Evolutionary conservation across 2,797 vertebrate species (phyloP).

Genomic region (Hyperoplus immaculatus): DNA sequence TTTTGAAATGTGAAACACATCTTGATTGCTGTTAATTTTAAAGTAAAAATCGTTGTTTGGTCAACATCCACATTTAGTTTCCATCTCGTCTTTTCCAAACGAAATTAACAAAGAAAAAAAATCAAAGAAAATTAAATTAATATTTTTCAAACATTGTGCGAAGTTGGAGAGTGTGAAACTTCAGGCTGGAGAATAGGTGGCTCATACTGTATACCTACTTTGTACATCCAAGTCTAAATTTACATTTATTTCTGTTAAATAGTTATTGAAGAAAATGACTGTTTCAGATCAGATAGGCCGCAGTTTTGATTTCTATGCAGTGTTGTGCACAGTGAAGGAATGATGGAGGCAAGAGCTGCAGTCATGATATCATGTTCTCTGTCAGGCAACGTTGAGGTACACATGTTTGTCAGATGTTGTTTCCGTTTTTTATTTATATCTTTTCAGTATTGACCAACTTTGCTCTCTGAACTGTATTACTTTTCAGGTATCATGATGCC

Average conservation of each 20-base stretch:
- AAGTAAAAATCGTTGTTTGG: slow-evolving; percentile 22
- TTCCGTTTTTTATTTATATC: slow-evolving; percentile 6
- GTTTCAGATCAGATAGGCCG: slow-evolving; percentile 32
- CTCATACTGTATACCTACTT: neutral
- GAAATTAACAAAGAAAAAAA: slow-evolving; percentile 26
- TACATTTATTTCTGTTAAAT: slow-evolving; percentile 19
- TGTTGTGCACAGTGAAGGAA: slow-evolving; percentile 34
- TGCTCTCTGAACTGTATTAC: slow-evolving; percentile 21
- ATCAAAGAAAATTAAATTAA: slow-evolving; percentile 11
- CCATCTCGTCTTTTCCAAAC: slow-evolving; percentile 42
- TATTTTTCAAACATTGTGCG: slow-evolving; percentile 15
- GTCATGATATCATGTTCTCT: slow-evolving; percentile 30
- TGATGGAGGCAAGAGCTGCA: slow-evolving; percentile 38
- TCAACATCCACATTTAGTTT: slow-evolving; percentile 44
- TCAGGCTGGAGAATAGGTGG: neutral
- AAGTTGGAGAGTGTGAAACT: slow-evolving; percentile 13
- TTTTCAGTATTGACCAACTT: slow-evolving; percentile 22
- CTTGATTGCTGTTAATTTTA: too few relatives aligned
- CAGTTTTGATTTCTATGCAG: slow-evolving; percentile 63
- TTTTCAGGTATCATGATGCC: slow-evolving; percentile 94
- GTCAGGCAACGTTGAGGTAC: slow-evolving; percentile 33
- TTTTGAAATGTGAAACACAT: too few relatives aligned
- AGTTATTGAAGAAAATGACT: slow-evolving; percentile 41
- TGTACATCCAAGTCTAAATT: slow-evolving; percentile 20
- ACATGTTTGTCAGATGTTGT: slow-evolving; percentile 8